Percentiles rank a stretch among this genome's conserved stretches.
phyloP scores from a whole-genome alignment of 2,797 vertebrate genomes.

The Sebastiscus albofasciatus region DNA sequence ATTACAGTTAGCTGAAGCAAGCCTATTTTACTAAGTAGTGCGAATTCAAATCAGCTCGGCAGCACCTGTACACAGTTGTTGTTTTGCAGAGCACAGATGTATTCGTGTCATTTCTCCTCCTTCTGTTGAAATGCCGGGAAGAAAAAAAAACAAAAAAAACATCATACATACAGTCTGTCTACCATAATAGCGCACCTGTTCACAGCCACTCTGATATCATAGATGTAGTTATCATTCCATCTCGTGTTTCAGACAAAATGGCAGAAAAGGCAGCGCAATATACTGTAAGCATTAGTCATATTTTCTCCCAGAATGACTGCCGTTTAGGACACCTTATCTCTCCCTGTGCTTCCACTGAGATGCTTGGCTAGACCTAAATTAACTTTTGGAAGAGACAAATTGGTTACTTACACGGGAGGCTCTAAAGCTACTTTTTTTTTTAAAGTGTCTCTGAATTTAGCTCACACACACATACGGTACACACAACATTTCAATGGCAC shows the following conservation, averaged over 20 bases:
- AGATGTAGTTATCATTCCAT: conserved; percentile 61
- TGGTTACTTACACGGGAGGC: conserved; percentile 29
- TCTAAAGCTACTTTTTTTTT: background rate
- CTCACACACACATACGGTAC: background rate
- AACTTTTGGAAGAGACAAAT: conserved; percentile 45
- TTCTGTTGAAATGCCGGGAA: conserved; percentile 51
- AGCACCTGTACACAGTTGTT: conserved; percentile 67
- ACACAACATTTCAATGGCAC: background rate
- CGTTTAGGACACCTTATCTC: conserved; percentile 57
- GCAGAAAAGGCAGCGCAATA: conserved; percentile 29
- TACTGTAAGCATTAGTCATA: conserved; percentile 19
- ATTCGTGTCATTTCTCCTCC: conserved; percentile 59
- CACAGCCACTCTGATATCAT: conserved; percentile 61
- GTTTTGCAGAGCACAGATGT: conserved; percentile 65
- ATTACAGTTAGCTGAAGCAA: conserved; percentile 24
- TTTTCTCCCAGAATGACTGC: conserved; percentile 38
- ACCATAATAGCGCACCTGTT: conserved; percentile 75
- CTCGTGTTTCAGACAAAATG: conserved; percentile 52
- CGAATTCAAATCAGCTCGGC: conserved; percentile 57
- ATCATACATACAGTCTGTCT: conserved; percentile 71
- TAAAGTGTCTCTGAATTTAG: background rate
- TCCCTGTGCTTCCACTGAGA: conserved; percentile 15
- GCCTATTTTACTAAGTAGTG: background rate
- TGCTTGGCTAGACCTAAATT: conserved; percentile 43
- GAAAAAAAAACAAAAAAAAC: background rate